These are phyloP conservation scores for Petrosia ficiformis DNA, from an alignment of 37 sponge, comb jelly and placozoan genomes.

Conservation along the genomic window DNA sequence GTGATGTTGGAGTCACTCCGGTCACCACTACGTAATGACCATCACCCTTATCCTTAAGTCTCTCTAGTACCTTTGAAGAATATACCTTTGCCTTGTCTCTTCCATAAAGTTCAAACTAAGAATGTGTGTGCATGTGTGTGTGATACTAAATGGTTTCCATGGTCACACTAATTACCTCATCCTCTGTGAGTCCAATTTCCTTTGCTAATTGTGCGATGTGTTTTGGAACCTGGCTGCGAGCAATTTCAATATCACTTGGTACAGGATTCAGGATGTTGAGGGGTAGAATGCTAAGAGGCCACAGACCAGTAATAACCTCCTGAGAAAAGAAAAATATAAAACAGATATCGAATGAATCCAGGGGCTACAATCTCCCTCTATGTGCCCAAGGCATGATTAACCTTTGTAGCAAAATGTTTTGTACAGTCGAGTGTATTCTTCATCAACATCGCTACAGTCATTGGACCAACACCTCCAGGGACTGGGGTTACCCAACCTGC, in stretches of 20 bases:
- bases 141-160: not conserved
- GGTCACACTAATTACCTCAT: no score
- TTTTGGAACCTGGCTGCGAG: slow-evolving; percentile 88
- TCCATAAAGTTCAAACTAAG: slow-evolving; percentile 88
- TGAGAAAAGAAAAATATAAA: not conserved
- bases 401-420: slow-evolving; percentile 14
- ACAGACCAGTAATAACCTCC: slow-evolving; percentile 9
- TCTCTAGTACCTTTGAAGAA: slow-evolving; percentile 71
- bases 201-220: slow-evolving; percentile 65
- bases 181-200: slow-evolving; percentile 78
- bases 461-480: slow-evolving; percentile 98
- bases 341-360: not conserved
- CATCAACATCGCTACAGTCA: slow-evolving; percentile 99
- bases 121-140: not conserved
- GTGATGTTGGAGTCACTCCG: slow-evolving; percentile 97
- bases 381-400: not conserved
- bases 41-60: slow-evolving; percentile 65
- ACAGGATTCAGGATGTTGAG: slow-evolving; percentile 77
- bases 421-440: slow-evolving; percentile 79
- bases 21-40: slow-evolving; percentile 80
- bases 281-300: slow-evolving; percentile 79
- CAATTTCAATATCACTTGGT: slow-evolving; percentile 78
- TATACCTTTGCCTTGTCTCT: slow-evolving; percentile 87
- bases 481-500: slow-evolving; percentile 96
- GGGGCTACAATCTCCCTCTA: not conserved